Base-by-base conservation (phyloP, 37 sponge, comb jelly and placozoan genomes). In the Oscarella lobularis region DNA sequence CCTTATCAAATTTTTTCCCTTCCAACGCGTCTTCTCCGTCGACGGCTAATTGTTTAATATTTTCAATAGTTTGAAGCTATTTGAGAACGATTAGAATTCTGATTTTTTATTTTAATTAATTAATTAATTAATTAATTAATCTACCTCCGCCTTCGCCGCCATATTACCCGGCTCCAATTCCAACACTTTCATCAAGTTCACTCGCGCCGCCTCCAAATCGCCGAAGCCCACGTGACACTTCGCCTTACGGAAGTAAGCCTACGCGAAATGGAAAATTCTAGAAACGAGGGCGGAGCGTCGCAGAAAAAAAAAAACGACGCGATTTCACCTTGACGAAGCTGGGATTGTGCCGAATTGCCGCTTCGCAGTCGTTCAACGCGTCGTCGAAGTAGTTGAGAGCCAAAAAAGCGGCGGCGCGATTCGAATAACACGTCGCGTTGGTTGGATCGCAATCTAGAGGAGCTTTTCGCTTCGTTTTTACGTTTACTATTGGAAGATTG, bases 141-240 rank as follows among this genome's bases (percentile, higher is more conserved):
- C n/a, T n/a, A 94, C 76, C 87, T 88, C 84, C 0, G 66, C 76
- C 30, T 41, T 31, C 3, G 87, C 86, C 41, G 83, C 83, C 41
- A 71, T 54, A 73, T 95, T 87, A 65, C 39, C 35, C 4, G 78
- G 83, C 39, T 90, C 84, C 5, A 83, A 9, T 0, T 66, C 35
- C 6, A 87, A 39, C 14, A 85, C 96, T 39, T 86, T 90, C 37
- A 78, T 70, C 32, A 91, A 79, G 35, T 66, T 76, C 36, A 82
- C 83, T 20, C 79, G 80, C 2, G 99, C 85, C 5, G 83, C 78
- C 32, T 41, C 34, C 0, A 97, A 81, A 73, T 93, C 90, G 1
- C 99, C 99, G 66, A 88, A 0, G 54, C 86, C 88, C 41, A 97
- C 66, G 71, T 93, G 81, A 67, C 99, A 93, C 77, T 88, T 87